These are phyloP conservation scores for Notocelia uddmanniana DNA, from an alignment of 2,888 invertebrate species.

Conservation along the genomic window DNA sequence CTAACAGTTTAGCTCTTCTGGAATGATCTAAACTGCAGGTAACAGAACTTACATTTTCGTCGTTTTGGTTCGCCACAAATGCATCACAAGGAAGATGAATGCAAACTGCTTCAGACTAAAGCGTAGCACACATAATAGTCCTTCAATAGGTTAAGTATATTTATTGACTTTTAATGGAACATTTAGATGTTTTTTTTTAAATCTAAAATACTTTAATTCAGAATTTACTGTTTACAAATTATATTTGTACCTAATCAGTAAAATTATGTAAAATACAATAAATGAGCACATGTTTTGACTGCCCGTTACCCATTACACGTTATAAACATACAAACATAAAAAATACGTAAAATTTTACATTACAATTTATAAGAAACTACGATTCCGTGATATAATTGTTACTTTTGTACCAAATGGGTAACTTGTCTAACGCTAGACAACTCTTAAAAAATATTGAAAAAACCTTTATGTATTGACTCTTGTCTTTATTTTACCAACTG, in stretches of 20 bases:
- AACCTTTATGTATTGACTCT: background rate
- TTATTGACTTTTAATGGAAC: background rate
- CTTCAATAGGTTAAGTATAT: background rate
- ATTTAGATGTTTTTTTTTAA: background rate
- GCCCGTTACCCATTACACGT: background rate
- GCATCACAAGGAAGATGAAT: background rate
- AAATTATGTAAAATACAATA: background rate
- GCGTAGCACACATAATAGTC: background rate
- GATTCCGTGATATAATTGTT: conserved; percentile 32
- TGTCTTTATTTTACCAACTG: background rate
- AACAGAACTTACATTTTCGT: too few species aligned
- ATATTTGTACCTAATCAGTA: too few species aligned
- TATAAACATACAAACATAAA: conserved; percentile 21
- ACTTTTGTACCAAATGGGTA: conserved; percentile 45
- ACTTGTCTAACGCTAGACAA: conserved; percentile 14
- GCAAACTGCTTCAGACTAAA: background rate
- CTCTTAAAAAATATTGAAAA: background rate
- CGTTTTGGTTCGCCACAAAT: too few species aligned
- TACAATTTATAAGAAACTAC: conserved; percentile 17
- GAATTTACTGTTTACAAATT: background rate
- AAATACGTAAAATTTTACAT: conserved; percentile 25
- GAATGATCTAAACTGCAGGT: too few species aligned
- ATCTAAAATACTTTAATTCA: background rate
- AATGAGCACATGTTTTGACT: background rate
- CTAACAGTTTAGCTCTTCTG: background rate